These are phyloP conservation scores for Acromyrmex echinatior DNA, from an alignment of 1,140 invertebrate species.

Conservation along the genomic window DNA sequence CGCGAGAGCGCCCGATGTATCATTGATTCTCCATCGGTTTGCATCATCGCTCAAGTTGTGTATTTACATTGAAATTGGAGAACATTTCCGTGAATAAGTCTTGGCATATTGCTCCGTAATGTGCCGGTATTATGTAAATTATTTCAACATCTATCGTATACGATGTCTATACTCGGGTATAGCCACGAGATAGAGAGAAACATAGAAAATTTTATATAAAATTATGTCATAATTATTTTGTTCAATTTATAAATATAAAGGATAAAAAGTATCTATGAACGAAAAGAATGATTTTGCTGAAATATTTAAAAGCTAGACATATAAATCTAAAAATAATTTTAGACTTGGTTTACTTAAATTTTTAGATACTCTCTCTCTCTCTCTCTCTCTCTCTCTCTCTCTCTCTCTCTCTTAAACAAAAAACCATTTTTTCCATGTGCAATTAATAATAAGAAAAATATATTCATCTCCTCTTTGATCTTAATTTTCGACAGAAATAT, in stretches of 20 bases:
- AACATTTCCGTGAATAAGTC: conserved; percentile 43
- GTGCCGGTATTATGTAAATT: conserved; percentile 28
- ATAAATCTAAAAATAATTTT: no score
- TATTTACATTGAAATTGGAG: conserved; percentile 40
- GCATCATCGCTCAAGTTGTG: conserved; percentile 12
- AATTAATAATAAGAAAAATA: not conserved
- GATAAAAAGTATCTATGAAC: no score
- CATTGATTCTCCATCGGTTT: conserved; percentile 51
- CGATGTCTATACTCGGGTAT: no score
- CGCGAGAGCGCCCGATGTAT: conserved; percentile 55
- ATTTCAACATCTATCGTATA: not conserved
- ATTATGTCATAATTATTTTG: not conserved
- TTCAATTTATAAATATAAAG: not conserved
- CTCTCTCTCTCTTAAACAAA: no score
- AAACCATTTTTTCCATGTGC: no score
- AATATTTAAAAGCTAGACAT: no score
- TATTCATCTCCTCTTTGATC: not conserved
- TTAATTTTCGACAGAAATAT: no score
- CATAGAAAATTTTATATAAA: not conserved
- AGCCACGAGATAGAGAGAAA: not conserved
- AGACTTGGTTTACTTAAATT: no score
- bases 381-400: no score
- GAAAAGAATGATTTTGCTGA: no score
- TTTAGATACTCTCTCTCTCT: no score
- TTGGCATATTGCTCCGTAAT: conserved; percentile 7